phyloP scores from a whole-genome alignment of 1,140 invertebrate genomes.

The Mercenaria mercenaria region DNA sequence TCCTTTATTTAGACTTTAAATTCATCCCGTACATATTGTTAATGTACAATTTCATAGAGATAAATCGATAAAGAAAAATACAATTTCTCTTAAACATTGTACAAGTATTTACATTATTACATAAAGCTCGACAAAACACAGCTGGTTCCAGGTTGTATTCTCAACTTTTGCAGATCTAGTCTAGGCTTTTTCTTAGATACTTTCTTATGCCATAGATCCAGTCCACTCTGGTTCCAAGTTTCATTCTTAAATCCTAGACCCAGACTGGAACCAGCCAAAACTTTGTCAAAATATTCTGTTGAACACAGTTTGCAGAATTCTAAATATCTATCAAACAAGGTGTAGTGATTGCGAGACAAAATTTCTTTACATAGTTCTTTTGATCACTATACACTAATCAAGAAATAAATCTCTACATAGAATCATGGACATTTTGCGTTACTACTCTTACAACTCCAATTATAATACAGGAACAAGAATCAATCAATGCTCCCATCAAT shows the following conservation, averaged over 20 bases:
- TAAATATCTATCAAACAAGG: not conserved
- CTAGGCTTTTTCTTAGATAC: no score
- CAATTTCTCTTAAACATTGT: not conserved
- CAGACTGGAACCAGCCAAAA: not conserved
- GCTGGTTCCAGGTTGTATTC: not conserved
- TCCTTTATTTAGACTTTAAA: slow-evolving; percentile 23
- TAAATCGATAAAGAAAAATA: slow-evolving; percentile 34
- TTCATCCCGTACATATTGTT: slow-evolving; percentile 10
- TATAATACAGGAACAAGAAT: no score
- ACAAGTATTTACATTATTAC: not conserved
- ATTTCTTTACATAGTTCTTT: no score
- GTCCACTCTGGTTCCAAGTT: no score
- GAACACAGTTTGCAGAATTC: not conserved
- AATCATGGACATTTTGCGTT: no score
- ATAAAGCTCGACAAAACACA: not conserved
- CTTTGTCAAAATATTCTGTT: not conserved
- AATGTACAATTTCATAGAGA: slow-evolving; percentile 8
- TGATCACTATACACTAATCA: no score
- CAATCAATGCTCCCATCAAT: no score
- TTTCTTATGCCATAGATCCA: no score
- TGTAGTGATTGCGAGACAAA: not conserved
- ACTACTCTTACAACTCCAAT: no score
- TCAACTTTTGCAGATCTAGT: no score
- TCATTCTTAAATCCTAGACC: no score
- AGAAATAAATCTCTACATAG: no score